Percentiles rank a stretch among this genome's conserved stretches.
phyloP scores from a whole-genome alignment of 2,888 invertebrate genomes.

The Meganola albula region DNA sequence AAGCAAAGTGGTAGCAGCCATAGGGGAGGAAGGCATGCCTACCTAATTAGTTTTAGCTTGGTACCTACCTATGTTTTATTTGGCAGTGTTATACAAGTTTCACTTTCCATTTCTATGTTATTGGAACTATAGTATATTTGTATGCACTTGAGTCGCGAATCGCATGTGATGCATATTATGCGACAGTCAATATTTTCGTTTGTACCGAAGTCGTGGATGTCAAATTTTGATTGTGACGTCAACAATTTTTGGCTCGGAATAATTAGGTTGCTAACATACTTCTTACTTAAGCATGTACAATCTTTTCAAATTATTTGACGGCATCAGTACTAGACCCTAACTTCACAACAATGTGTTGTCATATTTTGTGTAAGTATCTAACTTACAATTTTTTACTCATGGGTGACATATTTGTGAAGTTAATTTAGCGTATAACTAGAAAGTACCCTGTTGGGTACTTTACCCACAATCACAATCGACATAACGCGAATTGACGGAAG shows the following conservation, averaged over 20 bases:
- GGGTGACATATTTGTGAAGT: constrained; percentile 54
- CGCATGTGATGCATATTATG: neutral
- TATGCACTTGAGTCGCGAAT: constrained; percentile 10
- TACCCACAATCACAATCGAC: constrained; percentile 30
- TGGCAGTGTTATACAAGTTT: constrained; percentile 13
- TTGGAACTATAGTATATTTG: constrained; percentile 17
- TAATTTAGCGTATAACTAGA: constrained; percentile 50
- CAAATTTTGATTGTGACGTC: too few relatives aligned
- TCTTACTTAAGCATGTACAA: too few relatives aligned
- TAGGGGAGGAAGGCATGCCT: too few relatives aligned
- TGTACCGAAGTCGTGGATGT: too few relatives aligned
- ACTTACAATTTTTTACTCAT: constrained; percentile 55
- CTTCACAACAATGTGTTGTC: too few relatives aligned
- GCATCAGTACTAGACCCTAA: too few relatives aligned
- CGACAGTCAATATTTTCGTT: too few relatives aligned
- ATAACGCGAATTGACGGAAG: constrained; percentile 22
- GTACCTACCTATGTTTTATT: neutral
- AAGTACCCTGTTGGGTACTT: constrained; percentile 40
- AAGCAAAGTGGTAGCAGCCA: too few relatives aligned
- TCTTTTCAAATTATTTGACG: too few relatives aligned
- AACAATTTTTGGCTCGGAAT: too few relatives aligned
- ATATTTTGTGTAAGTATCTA: too few relatives aligned
- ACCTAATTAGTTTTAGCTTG: neutral
- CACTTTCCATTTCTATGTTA: constrained; percentile 22
- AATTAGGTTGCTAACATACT: too few relatives aligned